Conservation (phyloP, 2,888 invertebrate genomes). For the Cephonodes hylas region DNA sequence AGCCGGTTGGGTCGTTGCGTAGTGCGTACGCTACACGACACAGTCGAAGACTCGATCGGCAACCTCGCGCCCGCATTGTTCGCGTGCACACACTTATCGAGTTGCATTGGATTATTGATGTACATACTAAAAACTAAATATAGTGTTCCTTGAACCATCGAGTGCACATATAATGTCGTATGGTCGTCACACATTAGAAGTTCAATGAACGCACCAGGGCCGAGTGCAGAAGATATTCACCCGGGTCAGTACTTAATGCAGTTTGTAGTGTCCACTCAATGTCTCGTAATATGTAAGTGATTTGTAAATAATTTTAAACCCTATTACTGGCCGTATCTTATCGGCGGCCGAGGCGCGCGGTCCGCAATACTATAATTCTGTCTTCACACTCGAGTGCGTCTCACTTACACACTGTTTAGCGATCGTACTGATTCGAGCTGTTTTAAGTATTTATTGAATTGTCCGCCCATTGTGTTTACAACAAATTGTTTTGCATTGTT, state of each 20-base stretch:
- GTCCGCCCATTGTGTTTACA: constrained; percentile 43
- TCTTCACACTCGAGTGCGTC: constrained; percentile 46
- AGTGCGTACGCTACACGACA: constrained; percentile 27
- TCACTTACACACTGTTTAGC: constrained; percentile 48
- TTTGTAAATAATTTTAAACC: constrained; percentile 43
- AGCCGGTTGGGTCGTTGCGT: constrained; percentile 41
- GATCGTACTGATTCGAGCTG: constrained; percentile 43
- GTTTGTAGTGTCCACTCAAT: constrained; percentile 18
- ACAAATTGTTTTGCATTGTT: constrained; percentile 28
- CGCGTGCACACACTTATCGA: constrained; percentile 32
- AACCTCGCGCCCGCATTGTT: constrained; percentile 56
- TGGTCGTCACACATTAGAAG: constrained; percentile 36
- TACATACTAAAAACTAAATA: constrained; percentile 30
- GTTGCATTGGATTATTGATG: constrained; percentile 41
- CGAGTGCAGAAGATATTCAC: constrained; percentile 49
- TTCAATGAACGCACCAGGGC: constrained; percentile 60
- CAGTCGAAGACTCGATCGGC: constrained; percentile 60
- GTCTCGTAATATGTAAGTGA: constrained; percentile 28
- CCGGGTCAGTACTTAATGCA: constrained; percentile 52
- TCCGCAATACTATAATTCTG: constrained; percentile 37
- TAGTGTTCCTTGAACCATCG: constrained; percentile 35
- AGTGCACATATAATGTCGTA: constrained; percentile 39
- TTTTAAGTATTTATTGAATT: constrained; percentile 42
- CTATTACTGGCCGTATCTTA: constrained; percentile 58
- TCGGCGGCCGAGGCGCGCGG: constrained; percentile 47